Base-by-base conservation (phyloP, 2,888 invertebrate species). In the Asteroscopus sphinx region DNA sequence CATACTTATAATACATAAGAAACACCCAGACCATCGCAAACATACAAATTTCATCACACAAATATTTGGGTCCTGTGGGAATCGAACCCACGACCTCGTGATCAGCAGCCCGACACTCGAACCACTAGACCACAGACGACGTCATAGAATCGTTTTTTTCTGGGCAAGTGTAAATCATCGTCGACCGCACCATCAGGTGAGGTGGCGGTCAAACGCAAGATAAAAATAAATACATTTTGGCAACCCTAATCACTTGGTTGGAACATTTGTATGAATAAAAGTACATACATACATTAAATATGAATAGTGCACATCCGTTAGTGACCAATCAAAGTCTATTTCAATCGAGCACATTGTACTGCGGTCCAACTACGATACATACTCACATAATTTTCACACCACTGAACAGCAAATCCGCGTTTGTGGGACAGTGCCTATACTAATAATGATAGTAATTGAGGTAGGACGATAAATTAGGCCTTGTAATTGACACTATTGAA, bases 271-370 rank as follows among this genome's bases (percentile, higher is more conserved):
- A 44, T 16, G 36, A 36, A 42, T 39, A 55, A 52, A 45, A 28
- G 28, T 28, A 28, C 6, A 32, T 41, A 56, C 6, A 21, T 21
- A 21, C 6, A 21, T 21, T 6, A 21, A 21, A 46, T 61, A 62
- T 73, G 46, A 70, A 67, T 59, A 47, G 53, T 48, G 63, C 54
- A 44, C 71, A 68, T 73, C 67, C 71, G 61, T 45, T 52, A 11
- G 51, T 25, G 58, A 52, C 59, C 69, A 62, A 53, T 59, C 68
- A 64, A 56, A 70, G 61, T 73, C 63, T 42, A 67, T 47, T 48
- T 37, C 61, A 64, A 58, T 68, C 54, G 57, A 26, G 37, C 39
- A 45, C 55, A 73, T 68, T 73, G 70, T 73, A 45, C 36, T 46
- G 39, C 32, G 33, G 33, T 25, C 35, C 11, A n/a, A 37, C 62